A percentile compares a stretch with the other conserved stretches of the same genome.
Evolutionary conservation across 2,888 invertebrate species (phyloP).

Genomic region (Thera britannica): DNA sequence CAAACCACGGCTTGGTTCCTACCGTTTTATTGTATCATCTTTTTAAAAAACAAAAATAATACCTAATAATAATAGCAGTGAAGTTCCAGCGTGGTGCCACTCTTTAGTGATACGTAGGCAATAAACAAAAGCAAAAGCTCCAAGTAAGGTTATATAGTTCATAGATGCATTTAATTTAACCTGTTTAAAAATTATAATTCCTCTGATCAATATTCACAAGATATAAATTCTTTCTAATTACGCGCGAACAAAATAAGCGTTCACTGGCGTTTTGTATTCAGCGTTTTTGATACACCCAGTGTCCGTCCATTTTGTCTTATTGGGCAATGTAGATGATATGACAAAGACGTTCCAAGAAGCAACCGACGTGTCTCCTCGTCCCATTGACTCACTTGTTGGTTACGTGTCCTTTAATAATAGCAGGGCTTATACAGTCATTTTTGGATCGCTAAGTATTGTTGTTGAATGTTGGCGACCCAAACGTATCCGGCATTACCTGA

Average conservation of each 20-base stretch:
- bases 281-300: constrained; percentile 48
- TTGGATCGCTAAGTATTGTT: constrained; percentile 58
- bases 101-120: no score
- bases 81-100: no score
- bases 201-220: background rate
- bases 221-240: background rate
- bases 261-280: constrained; percentile 33
- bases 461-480: constrained; percentile 34
- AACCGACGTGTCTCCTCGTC: constrained; percentile 63
- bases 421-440: constrained; percentile 63
- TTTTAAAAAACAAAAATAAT: no score
- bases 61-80: no score
- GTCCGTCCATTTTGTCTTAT: constrained; percentile 69
- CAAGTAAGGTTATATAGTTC: no score
- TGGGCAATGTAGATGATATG: constrained; percentile 80
- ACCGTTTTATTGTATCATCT: no score
- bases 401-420: constrained; percentile 77
- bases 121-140: no score
- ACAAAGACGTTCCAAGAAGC: constrained; percentile 78
- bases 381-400: constrained; percentile 70
- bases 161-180: no score
- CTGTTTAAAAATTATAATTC: no score
- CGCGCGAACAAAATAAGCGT: constrained; percentile 1
- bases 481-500: constrained; percentile 2
- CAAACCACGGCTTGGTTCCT: no score